Evolutionary conservation across 2,797 vertebrate genomes (phyloP), one percentile per base, ranked within the genome.

Genomic region (Periophthalmus magnuspinnatus): DNA sequence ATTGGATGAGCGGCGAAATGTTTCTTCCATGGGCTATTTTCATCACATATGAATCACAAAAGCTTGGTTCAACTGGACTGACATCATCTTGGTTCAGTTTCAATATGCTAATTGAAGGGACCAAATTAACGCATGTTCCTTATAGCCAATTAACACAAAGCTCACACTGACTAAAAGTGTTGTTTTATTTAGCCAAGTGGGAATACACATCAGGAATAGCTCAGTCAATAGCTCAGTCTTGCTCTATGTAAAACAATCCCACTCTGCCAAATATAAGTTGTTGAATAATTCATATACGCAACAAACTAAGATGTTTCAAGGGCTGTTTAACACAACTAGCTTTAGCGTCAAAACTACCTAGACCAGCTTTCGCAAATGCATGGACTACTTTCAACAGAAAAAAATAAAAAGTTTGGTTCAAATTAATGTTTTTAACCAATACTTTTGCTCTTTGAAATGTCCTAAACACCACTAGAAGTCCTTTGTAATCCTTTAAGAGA

Each of bases 101-200:
- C 11, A 19, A 14, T 65, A 63, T 45, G 22, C 21, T 61, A n/a
- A 71, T 65, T 66, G 45, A 76, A 65, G 64, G n/a, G 69, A 76
- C 79, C 22, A 34, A 78, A 64, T 38, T 16, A 22, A 73, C 61
- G 45, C 70, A 38, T 16, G 28, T 68, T 76, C 24, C 48, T 52
- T 59, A 28, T 2, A 48, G 38, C 62, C 79, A 79, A 80, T 76
- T 87, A 73, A 76, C 72, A 72, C 71, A 67, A 52, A 83, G 38
- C 77, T 76, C 48, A 68, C 78, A 48, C 54, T 36, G 22, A 60
- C 64, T 16, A 9, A n/a, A 74, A 58, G 61, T 67, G 69, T 28
- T 28, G 57, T 5, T 69, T 62, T 52, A 36, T 69, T 62, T 52
- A 36, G 19, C 17, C 45, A 52, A 33, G 47, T 36, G 7, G 36